Evolutionary conservation across 2,888 invertebrate species (phyloP), one percentile per base, ranked within the genome.

Genomic region (Xestia sexstrigata): DNA sequence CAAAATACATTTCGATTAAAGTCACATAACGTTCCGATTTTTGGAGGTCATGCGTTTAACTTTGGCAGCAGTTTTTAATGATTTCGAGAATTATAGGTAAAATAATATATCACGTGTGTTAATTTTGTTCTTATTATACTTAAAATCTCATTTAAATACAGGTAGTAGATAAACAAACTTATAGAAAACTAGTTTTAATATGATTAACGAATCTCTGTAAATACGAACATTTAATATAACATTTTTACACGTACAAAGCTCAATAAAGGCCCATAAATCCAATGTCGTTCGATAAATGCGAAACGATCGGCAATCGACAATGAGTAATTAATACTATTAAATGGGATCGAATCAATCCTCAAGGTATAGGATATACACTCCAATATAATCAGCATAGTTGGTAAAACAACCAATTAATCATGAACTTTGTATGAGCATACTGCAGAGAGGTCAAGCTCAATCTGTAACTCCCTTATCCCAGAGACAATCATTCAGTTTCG

Each of bases 151-250:
- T 84, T 63, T 49, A 67, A 70, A 76, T 85, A 87, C 80, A 80
- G 78, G 78, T 81, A 62, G 42, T 76, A 76, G 55, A 67, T 68
- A 75, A 70, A 55, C 70, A 71, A 58, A 67, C 6, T 6, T 70
- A 52, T 66, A 76, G 60, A 60, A 67, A 70, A 70, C 26, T 85
- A 85, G 73, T 75, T 66, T 76, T 77, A 78, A 73, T 66, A 78
- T 74, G n/a, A 75, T 63, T 78, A 81, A 81, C 62, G 88, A 88
- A 89, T 89, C 89, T 89, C 89, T 87, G 78, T 87, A 78, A 86
- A 87, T 86, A 87, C 74, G 82, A 85, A 82, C 68, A 83, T 79
- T 42, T 65, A 76, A 42, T 42, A 49, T 49, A 76, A 62, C 47
- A 45, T 80, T 76, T 55, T 55, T 13, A 26, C 1, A 17, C 13